Conservation (phyloP, 2,113 vertebrate species). For the Plectropomus leopardus region DNA sequence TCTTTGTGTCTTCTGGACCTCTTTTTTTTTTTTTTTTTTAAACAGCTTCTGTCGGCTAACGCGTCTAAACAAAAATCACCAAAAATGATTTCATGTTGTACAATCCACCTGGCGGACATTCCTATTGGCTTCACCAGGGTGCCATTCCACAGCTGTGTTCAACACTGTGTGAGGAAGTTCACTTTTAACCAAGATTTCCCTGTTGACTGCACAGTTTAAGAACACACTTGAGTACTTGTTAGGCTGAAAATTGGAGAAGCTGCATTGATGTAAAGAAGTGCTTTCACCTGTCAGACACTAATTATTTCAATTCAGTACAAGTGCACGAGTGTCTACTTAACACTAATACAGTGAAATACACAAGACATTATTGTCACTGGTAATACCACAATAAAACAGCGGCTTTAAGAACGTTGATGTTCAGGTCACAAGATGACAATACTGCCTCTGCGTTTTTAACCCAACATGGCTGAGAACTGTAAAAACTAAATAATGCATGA, state of each 20-base stretch:
- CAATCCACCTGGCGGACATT: conserved; percentile 80
- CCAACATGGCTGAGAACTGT: conserved; percentile 14
- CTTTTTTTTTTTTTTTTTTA: conserved; percentile 40
- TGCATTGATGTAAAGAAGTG: conserved; percentile 11
- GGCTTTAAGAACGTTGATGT: neutral
- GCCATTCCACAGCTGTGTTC: conserved; percentile 64
- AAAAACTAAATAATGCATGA: neutral
- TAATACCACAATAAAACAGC: conserved; percentile 33
- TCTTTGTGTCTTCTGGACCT: conserved; percentile 75
- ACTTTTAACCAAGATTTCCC: conserved; percentile 26
- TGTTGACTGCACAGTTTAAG: conserved; percentile 1
- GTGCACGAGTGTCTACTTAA: conserved; percentile 36
- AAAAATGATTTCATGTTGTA: conserved; percentile 81
- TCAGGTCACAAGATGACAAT: conserved; percentile 33
- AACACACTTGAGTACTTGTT: conserved; percentile 1
- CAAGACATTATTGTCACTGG: conserved; percentile 16
- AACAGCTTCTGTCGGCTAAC: conserved; percentile 72
- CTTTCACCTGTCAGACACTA: neutral
- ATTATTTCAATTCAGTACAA: conserved; percentile 8
- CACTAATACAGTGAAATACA: conserved; percentile 27
- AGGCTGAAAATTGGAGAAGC: neutral
- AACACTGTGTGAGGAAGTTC: conserved; percentile 66
- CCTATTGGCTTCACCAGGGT: conserved; percentile 70
- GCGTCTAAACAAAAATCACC: conserved; percentile 74
- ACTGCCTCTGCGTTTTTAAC: conserved; percentile 31